Conservation (phyloP, 2,888 invertebrate genomes). For the Caenorhabditis uteleia region DNA sequence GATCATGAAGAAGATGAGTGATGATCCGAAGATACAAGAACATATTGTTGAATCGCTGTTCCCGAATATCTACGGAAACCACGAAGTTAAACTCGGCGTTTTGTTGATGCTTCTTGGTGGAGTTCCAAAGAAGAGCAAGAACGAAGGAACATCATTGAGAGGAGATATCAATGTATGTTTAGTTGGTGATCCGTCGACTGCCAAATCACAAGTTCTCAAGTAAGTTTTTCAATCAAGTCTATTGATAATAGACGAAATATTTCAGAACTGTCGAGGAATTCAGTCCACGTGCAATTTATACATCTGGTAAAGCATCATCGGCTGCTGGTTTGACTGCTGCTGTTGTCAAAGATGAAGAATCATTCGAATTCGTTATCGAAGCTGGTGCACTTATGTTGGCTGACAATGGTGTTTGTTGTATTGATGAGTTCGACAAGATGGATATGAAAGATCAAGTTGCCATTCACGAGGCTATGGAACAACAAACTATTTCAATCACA, state of each 20-base stretch:
- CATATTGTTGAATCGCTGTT: conserved; percentile 90
- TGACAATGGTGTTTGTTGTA: conserved; percentile 79
- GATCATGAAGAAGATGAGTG: conserved; percentile 73
- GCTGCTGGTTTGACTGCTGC: conserved; percentile 98
- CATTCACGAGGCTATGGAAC: conserved; percentile 99
- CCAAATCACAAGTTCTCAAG: conserved; percentile 94
- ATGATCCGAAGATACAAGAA: conserved; percentile 85
- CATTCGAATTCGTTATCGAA: conserved; percentile 97
- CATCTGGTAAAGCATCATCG: conserved; percentile 95
- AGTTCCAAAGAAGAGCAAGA: conserved; percentile 86
- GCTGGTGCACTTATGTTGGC: conserved; percentile 99
- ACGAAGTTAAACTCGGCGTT: conserved; percentile 81
- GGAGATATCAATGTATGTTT: conserved; percentile 97
- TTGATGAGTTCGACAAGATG: conserved; percentile 99
- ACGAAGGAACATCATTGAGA: conserved; percentile 80
- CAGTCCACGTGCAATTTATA: conserved; percentile 93
- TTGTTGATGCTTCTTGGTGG: conserved; percentile 95
- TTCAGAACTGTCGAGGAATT: conserved; percentile 80
- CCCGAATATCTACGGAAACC: conserved; percentile 85
- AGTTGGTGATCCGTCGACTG: conserved; percentile 98
- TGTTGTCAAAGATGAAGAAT: conserved; percentile 95
- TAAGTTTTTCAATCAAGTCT: conserved; percentile 69
- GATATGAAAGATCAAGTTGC: conserved; percentile 90
- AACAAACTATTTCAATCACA: conserved; percentile 97
- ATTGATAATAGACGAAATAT: background rate